phyloP scores from a whole-genome alignment of 2,113 vertebrate genomes.

The Neomonachus schauinslandi region DNA sequence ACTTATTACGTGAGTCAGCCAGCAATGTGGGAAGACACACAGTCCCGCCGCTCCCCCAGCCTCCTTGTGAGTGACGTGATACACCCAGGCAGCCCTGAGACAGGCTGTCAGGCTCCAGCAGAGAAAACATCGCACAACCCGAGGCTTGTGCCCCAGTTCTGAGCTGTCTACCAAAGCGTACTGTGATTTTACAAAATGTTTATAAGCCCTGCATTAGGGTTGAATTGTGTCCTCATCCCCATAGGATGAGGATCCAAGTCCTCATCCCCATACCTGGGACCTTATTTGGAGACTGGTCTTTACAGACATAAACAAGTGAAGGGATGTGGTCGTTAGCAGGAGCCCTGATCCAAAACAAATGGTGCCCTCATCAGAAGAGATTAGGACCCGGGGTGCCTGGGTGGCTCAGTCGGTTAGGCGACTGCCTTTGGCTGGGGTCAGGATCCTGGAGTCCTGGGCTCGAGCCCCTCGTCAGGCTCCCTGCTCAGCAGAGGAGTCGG shows the following conservation, averaged over 20 bases:
- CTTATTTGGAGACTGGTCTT: neutral
- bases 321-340: neutral
- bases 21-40: neutral
- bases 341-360: neutral
- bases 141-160: neutral
- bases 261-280: neutral
- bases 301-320: neutral
- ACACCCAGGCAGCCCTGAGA: neutral
- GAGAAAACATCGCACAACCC: neutral
- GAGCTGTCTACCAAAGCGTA: neutral
- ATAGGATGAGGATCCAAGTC: too few relatives aligned
- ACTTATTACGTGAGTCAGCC: neutral
- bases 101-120: fast-evolving
- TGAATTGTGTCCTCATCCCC: neutral
- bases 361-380: neutral
- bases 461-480: too few relatives aligned
- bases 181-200: neutral
- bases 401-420: neutral
- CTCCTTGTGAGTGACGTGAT: fast-evolving
- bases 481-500: too few relatives aligned
- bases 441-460: neutral
- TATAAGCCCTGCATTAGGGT: neutral
- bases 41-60: neutral
- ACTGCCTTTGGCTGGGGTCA: neutral
- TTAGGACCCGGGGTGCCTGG: neutral